These are phyloP conservation scores for Chelonoidis abingdonii DNA, from an alignment of 2,113 vertebrate genomes.

Conservation along the genomic window DNA sequence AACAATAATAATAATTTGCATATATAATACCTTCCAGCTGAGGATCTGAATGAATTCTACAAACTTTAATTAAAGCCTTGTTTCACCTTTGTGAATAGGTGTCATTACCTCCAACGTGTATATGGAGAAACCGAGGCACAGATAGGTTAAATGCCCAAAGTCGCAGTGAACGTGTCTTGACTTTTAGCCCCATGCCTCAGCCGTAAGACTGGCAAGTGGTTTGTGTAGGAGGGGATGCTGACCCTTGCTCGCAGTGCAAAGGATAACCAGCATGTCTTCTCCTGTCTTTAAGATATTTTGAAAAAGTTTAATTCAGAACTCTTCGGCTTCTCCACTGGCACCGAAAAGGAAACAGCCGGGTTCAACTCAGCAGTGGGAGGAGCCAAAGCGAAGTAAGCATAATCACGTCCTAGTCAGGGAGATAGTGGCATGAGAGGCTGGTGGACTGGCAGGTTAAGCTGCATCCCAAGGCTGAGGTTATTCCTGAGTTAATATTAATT, in stretches of 20 bases:
- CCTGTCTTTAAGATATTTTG: slow-evolving; percentile 87
- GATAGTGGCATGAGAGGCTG: background rate
- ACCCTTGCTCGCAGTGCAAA: background rate
- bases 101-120: background rate
- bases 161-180: background rate
- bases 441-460: background rate
- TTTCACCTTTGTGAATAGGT: background rate
- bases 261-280: background rate
- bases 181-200: background rate
- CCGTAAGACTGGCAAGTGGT: rapidly evolving
- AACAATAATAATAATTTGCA: background rate
- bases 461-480: no score
- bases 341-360: slow-evolving; percentile 65
- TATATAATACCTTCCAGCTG: background rate
- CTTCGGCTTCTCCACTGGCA: slow-evolving; percentile 86
- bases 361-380: slow-evolving; percentile 87
- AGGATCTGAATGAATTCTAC: background rate
- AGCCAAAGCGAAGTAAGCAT: slow-evolving; percentile 85
- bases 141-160: background rate
- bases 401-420: background rate
- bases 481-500: background rate
- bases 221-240: rapidly evolving
- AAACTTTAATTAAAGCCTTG: background rate
- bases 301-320: slow-evolving; percentile 90
- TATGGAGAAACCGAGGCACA: background rate